Percentiles rank a stretch among this genome's conserved stretches.
phyloP scores from a whole-genome alignment of 2,113 vertebrate species.

The Synchiropus splendidus region DNA sequence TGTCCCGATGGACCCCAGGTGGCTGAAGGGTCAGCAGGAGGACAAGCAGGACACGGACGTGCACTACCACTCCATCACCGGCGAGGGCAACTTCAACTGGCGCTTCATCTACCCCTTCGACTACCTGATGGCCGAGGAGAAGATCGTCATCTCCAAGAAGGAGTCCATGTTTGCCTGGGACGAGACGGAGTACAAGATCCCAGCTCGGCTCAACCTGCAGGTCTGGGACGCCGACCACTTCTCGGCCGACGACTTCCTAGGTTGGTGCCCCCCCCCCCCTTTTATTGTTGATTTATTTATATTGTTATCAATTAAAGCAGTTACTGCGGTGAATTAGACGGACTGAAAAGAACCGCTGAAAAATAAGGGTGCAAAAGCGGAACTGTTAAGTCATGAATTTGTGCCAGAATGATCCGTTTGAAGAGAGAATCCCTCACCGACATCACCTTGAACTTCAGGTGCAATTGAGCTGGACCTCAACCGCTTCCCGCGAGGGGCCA shows the following conservation, averaged over 20 bases:
- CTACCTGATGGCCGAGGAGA: conserved; percentile 94
- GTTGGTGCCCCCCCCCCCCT: conserved; percentile 62
- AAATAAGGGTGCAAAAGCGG: too few species aligned
- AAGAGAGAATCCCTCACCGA: too few species aligned
- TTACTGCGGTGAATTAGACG: too few species aligned
- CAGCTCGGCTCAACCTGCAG: conserved; percentile 88
- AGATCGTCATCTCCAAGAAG: conserved; percentile 95
- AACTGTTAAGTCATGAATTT: too few species aligned
- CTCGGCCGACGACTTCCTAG: conserved; percentile 92
- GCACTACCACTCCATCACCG: conserved; percentile 95
- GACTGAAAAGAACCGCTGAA: too few species aligned
- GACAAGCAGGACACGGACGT: conserved; percentile 98
- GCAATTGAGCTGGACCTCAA: conserved; percentile 94
- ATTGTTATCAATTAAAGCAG: too few species aligned
- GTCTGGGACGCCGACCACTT: conserved; percentile 98
- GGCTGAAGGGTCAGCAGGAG: conserved; percentile 97
- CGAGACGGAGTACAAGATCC: conserved; percentile 97
- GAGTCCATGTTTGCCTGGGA: conserved; percentile 99
- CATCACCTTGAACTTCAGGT: conserved; percentile 55
- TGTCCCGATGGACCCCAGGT: conserved; percentile 60
- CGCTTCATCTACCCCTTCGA: conserved; percentile 91
- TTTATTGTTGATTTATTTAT: too few species aligned
- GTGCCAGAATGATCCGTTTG: too few species aligned
- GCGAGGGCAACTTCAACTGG: conserved; percentile 99
- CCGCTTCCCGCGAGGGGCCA: conserved; percentile 88